Base-by-base conservation (phyloP, 2,797 vertebrate genomes). In the Melanotaenia parkinsoni region DNA sequence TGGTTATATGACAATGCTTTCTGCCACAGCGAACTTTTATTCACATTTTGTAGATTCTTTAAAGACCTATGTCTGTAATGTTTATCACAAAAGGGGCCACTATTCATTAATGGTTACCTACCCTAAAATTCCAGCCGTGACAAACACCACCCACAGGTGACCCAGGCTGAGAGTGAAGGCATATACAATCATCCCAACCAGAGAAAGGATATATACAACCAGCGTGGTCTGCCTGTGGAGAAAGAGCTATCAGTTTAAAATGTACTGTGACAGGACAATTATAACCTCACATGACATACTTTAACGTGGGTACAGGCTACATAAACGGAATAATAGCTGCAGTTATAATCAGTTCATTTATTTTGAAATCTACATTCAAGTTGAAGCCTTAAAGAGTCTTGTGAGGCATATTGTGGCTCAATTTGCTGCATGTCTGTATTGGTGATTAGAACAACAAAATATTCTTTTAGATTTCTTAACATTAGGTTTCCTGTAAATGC, bases 111-210 rank as follows among this genome's bases (percentile, higher is more conserved):
- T 62, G 32, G 13, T 63, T 54, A 89, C 96, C 91, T 92, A 99
- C 98, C 98, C 98, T 79, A 99, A 80, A 0, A 70, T 3, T 22
- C 95, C 98, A 35, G 95, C 94, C 0, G 97, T 98, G 86, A 98
- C 4, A 77, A 99, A 99, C 76, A 99, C 96, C 22, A 97, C 78
- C 98, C 98, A 99, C 57, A 99, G 91, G 79, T 93, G 77, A 28
- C 93, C 94, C 71, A 96, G 82, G 67, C 84, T 91, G 85, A 99
- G 93, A 50, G 96, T 99, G 76, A 97, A 94, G 0, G 97, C 84
- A 38, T 95, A 99, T 53, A 93, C 86, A 67, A 97, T 67, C 97
- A 99, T 97, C 78, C 97, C 97, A n/a, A 91, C 79, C 80, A 99
- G 82, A 56, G 97, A 92, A 86, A 99, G 93, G 75, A 96, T 13